A percentile compares a stretch with the other conserved stretches of the same genome.
phyloP scores from a whole-genome alignment of 2,113 vertebrate species.

The Oenanthe oenanthe region DNA sequence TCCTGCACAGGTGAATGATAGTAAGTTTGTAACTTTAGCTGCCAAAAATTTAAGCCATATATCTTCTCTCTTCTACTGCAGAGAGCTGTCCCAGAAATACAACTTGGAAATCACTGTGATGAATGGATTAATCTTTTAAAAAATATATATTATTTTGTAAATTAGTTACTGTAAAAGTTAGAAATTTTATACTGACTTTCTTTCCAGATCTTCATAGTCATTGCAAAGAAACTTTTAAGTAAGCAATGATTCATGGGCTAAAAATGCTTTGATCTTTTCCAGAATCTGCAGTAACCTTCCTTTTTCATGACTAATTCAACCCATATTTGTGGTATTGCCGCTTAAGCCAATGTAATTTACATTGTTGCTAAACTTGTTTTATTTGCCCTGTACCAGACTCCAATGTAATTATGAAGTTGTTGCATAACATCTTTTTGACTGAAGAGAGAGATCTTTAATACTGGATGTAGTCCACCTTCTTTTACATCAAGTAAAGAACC shows the following conservation, averaged over 20 bases:
- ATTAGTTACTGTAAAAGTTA: background rate
- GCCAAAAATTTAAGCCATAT: background rate
- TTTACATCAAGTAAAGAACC: background rate
- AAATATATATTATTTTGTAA: background rate
- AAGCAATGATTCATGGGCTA: background rate
- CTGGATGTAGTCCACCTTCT: background rate
- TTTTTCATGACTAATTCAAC: background rate
- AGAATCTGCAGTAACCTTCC: background rate
- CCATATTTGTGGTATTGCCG: background rate
- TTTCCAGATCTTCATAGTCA: background rate
- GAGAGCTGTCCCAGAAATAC: background rate
- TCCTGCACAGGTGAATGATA: background rate
- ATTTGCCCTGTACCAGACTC: background rate
- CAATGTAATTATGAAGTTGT: background rate
- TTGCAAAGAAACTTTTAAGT: background rate
- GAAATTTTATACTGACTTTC: background rate
- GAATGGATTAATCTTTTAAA: background rate
- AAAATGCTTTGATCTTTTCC: background rate
- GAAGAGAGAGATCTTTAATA: background rate
- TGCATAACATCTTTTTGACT: background rate
- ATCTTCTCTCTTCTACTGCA: background rate
- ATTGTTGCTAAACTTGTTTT: background rate
- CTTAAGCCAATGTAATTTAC: background rate
- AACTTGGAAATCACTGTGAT: background rate
- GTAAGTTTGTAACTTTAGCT: background rate